phyloP scores from a whole-genome alignment of 2,797 vertebrate species.

The Sebastes glaucus region DNA sequence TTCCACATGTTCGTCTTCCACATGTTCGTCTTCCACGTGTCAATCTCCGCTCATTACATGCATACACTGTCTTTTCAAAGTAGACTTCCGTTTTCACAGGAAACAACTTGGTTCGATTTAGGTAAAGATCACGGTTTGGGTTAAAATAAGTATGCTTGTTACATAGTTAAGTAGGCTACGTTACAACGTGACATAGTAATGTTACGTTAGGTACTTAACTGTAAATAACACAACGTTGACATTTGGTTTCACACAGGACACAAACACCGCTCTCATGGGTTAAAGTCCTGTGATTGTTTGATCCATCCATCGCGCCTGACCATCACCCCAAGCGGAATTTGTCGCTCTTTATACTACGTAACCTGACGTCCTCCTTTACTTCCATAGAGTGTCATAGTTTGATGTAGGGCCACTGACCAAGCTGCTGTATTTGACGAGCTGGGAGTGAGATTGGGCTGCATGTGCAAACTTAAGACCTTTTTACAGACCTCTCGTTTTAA shows the following conservation, averaged over 20 bases:
- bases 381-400: background rate
- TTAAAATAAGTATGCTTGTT: background rate
- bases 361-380: no score
- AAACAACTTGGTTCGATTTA: background rate
- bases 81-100: background rate
- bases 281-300: no score
- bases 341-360: no score
- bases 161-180: background rate
- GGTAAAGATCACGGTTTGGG: background rate
- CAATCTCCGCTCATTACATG: background rate
- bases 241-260: background rate
- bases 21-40: background rate
- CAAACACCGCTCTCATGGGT: no score
- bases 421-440: no score
- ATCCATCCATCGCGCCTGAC: no score
- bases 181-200: background rate
- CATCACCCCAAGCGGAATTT: no score
- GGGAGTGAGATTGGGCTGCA: background rate
- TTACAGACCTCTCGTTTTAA: background rate
- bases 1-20: no score
- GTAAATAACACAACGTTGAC: background rate
- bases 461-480: background rate
- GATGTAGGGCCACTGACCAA: background rate
- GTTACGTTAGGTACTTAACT: background rate
- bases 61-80: no score